Conservation (phyloP, 2,888 invertebrate genomes). For the Scaptomyza polygonia region DNA sequence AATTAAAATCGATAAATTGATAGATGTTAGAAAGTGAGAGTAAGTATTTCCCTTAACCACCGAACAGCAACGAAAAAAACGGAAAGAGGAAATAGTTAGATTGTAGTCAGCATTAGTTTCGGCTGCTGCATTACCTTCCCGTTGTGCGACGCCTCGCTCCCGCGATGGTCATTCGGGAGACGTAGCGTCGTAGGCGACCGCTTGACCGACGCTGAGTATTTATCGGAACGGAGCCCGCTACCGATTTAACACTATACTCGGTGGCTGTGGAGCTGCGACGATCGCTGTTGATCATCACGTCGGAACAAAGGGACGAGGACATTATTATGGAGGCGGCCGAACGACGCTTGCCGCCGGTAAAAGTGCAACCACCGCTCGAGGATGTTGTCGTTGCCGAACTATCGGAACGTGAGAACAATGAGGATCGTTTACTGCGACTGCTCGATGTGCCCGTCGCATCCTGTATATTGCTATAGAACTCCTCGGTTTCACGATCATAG, state of each 20-base stretch:
- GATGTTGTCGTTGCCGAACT: slow-evolving; percentile 84
- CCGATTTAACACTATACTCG: slow-evolving; percentile 79
- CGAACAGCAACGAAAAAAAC: background rate
- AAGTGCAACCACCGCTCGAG: slow-evolving; percentile 82
- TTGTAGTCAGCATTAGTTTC: background rate
- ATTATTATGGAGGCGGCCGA: slow-evolving; percentile 84
- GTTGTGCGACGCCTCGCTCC: slow-evolving; percentile 84
- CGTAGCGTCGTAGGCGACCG: slow-evolving; percentile 82
- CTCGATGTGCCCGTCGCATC: slow-evolving; percentile 74
- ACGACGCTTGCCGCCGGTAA: slow-evolving; percentile 83
- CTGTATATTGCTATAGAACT: slow-evolving; percentile 83
- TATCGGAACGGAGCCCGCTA: slow-evolving; percentile 47
- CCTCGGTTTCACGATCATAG: slow-evolving; percentile 82
- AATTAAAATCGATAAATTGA: background rate
- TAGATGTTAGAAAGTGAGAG: no score
- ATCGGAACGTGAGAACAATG: slow-evolving; percentile 84
- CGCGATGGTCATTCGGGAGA: slow-evolving; percentile 83
- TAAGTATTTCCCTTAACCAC: background rate
- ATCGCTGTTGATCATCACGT: slow-evolving; percentile 80
- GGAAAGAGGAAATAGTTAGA: background rate
- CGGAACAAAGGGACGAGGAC: slow-evolving; percentile 84
- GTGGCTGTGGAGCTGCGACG: slow-evolving; percentile 83
- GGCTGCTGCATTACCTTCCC: slow-evolving; percentile 82
- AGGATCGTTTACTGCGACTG: slow-evolving; percentile 82
- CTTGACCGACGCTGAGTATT: slow-evolving; percentile 81